A percentile compares a stretch with the other conserved stretches of the same genome.
phyloP scores from a whole-genome alignment of 2,888 invertebrate species.

The Sceliomorpha sp. region DNA sequence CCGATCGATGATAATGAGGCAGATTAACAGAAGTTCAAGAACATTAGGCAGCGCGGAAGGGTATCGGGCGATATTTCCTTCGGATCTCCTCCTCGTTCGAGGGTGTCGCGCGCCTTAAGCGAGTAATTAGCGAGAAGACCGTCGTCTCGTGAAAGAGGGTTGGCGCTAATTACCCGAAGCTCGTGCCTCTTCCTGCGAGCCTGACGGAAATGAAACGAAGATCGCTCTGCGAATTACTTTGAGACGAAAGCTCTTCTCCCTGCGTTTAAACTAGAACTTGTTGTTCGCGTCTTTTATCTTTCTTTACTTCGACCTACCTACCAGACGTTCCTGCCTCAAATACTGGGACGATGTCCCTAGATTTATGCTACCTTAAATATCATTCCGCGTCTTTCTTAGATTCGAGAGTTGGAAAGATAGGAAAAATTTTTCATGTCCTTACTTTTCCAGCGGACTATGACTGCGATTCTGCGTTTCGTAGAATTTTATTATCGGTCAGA shows the following conservation, averaged over 20 bases:
- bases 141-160: conserved; percentile 40
- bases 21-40: conserved; percentile 44
- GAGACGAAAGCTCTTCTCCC: conserved; percentile 34
- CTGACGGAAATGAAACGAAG: conserved; percentile 56
- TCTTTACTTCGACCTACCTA: conserved; percentile 11
- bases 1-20: conserved; percentile 46
- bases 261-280: conserved; percentile 29
- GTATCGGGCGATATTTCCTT: conserved; percentile 30
- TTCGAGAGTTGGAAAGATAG: too few species aligned
- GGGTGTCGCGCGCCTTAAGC: conserved; percentile 35
- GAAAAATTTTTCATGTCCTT: too few species aligned
- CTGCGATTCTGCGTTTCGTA: too few species aligned
- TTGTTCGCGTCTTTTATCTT: conserved; percentile 29
- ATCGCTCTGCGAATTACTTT: conserved; percentile 53
- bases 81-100: conserved; percentile 10
- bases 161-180: conserved; percentile 55
- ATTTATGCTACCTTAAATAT: too few species aligned
- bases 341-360: conserved; percentile 4
- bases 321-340: neutral
- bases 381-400: too few species aligned
- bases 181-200: conserved; percentile 38
- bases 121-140: conserved; percentile 54
- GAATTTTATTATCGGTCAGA: too few species aligned
- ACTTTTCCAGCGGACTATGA: too few species aligned
- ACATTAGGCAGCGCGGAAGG: conserved; percentile 28